A percentile compares a stretch with the other conserved stretches of the same genome.
Evolutionary conservation across 2,797 vertebrate species (phyloP).

Genomic region (Sarcophilus harrisii): DNA sequence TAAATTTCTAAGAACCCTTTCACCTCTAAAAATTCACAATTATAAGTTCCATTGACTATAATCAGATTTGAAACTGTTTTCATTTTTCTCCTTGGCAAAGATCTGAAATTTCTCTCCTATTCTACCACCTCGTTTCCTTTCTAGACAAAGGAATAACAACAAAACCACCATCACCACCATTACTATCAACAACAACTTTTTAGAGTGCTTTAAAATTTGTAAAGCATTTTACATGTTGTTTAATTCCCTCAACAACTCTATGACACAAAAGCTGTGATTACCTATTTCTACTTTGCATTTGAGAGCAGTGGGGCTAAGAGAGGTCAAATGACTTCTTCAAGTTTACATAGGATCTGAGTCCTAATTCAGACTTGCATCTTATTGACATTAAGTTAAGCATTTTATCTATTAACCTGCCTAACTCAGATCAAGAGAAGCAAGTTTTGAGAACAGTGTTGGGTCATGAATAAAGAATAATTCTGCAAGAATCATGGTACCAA

Average conservation of each 20-base stretch:
- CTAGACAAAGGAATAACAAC: background rate
- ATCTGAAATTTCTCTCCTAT: background rate
- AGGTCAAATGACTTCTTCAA: background rate
- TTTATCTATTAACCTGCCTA: background rate
- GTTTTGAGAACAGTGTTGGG: background rate
- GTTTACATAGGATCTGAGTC: background rate
- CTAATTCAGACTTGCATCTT: background rate
- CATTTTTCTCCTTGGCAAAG: background rate
- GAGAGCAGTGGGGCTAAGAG: background rate
- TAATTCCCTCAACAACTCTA: background rate
- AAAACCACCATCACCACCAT: too few relatives aligned
- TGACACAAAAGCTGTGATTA: background rate
- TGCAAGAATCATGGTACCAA: background rate
- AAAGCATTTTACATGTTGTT: background rate
- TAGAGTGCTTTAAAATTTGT: background rate
- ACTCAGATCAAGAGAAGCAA: background rate
- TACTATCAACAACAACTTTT: background rate
- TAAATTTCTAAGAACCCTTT: background rate
- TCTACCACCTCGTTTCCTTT: background rate
- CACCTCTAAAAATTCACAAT: background rate
- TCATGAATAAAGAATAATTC: background rate
- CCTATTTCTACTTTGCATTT: background rate
- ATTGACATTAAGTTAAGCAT: background rate
- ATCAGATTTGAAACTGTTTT: background rate
- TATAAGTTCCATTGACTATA: background rate